Evolutionary conservation across 2,888 invertebrate species (phyloP).

Genomic region (Arge pagana): DNA sequence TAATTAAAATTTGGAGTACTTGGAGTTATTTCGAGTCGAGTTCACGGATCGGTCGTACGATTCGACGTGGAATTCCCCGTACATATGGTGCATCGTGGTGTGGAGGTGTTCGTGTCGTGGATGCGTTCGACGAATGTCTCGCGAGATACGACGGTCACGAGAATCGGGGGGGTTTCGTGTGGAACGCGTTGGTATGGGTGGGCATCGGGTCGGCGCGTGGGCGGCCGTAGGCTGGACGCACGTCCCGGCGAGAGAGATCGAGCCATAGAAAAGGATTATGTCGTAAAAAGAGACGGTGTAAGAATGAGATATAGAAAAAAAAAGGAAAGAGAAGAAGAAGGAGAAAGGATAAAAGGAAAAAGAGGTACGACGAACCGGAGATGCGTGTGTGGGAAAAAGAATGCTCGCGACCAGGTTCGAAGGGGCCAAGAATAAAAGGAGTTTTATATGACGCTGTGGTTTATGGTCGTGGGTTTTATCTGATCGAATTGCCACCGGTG

Average conservation of each 20-base stretch:
- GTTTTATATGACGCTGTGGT: slow-evolving; percentile 53
- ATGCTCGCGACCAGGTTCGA: slow-evolving; percentile 19
- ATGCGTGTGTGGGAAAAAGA: slow-evolving; percentile 18
- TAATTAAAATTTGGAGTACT: too few species aligned
- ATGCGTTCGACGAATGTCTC: slow-evolving; percentile 14
- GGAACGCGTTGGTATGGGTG: slow-evolving; percentile 44
- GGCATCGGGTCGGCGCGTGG: slow-evolving; percentile 57
- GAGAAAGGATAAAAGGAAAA: slow-evolving; percentile 19
- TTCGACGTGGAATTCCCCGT: too few species aligned
- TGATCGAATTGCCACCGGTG: slow-evolving; percentile 55
- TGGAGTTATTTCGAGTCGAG: too few species aligned
- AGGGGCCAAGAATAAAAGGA: slow-evolving; percentile 42
- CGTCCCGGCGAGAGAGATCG: slow-evolving; percentile 46
- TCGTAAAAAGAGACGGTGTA: slow-evolving; percentile 10
- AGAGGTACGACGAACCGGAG: slow-evolving; percentile 13
- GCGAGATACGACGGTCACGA: slow-evolving; percentile 5
- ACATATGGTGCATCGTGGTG: too few species aligned
- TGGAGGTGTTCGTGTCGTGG: too few species aligned
- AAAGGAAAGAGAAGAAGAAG: slow-evolving; percentile 25
- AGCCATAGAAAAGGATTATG: slow-evolving; percentile 17
- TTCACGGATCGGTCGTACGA: too few species aligned
- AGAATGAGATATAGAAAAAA: too few species aligned
- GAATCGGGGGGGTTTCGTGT: slow-evolving; percentile 6
- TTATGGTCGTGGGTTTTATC: slow-evolving; percentile 53
- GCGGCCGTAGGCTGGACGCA: slow-evolving; percentile 58